Base-by-base conservation (phyloP, 1,140 invertebrate genomes). In the Venustaconcha ellipsiformis region DNA sequence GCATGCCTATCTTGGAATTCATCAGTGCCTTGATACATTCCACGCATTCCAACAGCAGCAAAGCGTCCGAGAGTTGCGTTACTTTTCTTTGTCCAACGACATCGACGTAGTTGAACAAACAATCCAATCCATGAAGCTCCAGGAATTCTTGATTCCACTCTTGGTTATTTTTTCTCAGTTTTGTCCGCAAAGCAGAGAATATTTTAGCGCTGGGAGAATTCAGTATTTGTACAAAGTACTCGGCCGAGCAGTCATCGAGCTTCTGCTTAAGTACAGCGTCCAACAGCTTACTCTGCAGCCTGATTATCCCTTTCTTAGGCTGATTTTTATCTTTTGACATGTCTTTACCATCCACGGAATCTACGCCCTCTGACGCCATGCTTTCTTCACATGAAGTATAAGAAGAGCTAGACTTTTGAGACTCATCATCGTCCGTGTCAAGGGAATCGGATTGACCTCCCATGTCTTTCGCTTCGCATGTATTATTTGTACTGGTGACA, bases 131-230 rank as follows among this genome's bases (percentile, higher is more conserved):
- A 60, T 90, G 88, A 55, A 83, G 80, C 60, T 89, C 88, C 67
- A 92, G 77, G 74, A 92, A 92, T 57, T 91, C 91, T 66, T 89
- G 74, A 83, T 92, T 86, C 91, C 91, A 92, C 63, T 86, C 84
- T 72, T 86, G 74, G n/a, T 79, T 76, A 58, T 82, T 86, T 63
- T 81, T 82, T 64, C 87, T 87, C 37, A 92, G 78, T 62, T 90
- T 88, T 75, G 87, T 89, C 67, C 88, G 87, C 26, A 92, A 81
- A 8, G 91, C 89, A 0, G 88, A 76, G 70, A 91, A 90, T 66
- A 88, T 91, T 37, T 90, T 82, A 17, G 90, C 84, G 57, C 86
- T 84, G 1, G 91, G 91, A 23, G 89, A 84, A 55, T 79, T 80
- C 68, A 91, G 77, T 57, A 91, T 82, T 48, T 88, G 79, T 14